Conservation (phyloP, 64 coral and sea anemone genomes). For the Dendrophyllia cribrosa region DNA sequence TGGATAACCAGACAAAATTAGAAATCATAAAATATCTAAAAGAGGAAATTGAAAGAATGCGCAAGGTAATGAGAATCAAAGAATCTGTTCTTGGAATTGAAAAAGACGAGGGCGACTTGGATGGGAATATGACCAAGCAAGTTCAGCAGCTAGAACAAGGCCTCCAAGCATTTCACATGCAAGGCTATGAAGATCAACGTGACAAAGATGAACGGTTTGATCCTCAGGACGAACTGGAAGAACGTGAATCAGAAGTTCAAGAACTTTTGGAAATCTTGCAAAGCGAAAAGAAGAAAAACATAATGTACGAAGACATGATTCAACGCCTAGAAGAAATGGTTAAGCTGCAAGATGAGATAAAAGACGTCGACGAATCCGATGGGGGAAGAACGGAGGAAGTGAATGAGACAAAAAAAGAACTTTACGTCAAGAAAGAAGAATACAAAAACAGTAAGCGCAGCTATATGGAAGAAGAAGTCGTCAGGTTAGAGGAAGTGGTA, state of each 20-base stretch:
- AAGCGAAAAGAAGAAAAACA: slow-evolving; percentile 38
- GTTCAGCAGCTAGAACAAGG: slow-evolving; percentile 10
- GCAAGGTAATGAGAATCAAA: slow-evolving; percentile 43
- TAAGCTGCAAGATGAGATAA: slow-evolving; percentile 53
- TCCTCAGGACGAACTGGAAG: neutral
- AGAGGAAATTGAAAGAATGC: slow-evolving; percentile 63
- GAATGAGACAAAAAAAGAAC: slow-evolving; percentile 13
- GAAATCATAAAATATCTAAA: slow-evolving; percentile 82
- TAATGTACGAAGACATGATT: slow-evolving; percentile 48
- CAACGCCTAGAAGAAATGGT: slow-evolving; percentile 65
- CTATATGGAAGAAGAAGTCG: slow-evolving; percentile 19
- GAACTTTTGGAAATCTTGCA: slow-evolving; percentile 30
- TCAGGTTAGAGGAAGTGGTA: neutral
- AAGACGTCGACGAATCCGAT: slow-evolving; percentile 55
- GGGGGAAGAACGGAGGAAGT: neutral
- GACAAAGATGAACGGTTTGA: neutral
- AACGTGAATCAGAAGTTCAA: slow-evolving; percentile 9
- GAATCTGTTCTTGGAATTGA: slow-evolving; percentile 35
- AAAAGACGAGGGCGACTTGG: neutral
- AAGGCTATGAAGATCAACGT: neutral
- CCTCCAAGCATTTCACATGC: neutral
- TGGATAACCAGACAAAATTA: slow-evolving; percentile 81
- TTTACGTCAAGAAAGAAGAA: slow-evolving; percentile 46
- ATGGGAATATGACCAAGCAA: neutral
- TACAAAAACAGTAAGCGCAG: slow-evolving; percentile 42